These are phyloP conservation scores for Caenorhabditis afra DNA, from an alignment of 2,888 invertebrate genomes.

Conservation along the genomic window DNA sequence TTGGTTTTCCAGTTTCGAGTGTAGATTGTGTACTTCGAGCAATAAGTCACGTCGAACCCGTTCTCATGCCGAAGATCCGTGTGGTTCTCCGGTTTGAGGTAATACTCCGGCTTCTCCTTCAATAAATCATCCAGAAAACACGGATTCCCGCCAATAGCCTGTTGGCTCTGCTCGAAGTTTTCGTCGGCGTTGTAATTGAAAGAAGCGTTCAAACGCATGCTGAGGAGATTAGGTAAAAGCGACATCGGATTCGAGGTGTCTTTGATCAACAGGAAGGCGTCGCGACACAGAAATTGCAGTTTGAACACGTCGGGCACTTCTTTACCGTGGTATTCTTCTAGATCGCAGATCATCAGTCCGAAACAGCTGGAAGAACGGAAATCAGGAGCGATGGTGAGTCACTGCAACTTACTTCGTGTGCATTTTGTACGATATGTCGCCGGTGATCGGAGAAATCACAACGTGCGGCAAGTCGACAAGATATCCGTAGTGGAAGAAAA, in stretches of 20 bases:
- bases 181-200: not conserved
- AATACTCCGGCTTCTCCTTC: too few relatives aligned
- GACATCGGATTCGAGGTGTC: not conserved
- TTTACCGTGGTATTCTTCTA: not conserved
- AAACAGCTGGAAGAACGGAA: conserved; percentile 1
- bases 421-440: not conserved
- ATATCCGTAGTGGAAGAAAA: conserved; percentile 25
- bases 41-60: too few relatives aligned
- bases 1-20: not conserved
- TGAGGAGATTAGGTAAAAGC: not conserved
- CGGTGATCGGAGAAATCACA: not conserved
- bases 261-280: conserved; percentile 5
- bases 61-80: too few relatives aligned
- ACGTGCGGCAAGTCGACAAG: conserved; percentile 6
- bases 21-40: not conserved
- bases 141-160: too few relatives aligned
- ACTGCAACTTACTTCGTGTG: not conserved
- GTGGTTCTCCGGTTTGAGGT: too few relatives aligned
- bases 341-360: not conserved
- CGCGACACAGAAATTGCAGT: conserved; percentile 7
- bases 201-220: not conserved
- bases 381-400: not conserved
- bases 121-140: too few relatives aligned
- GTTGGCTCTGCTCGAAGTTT: too few relatives aligned
- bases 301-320: conserved; percentile 11